Conservation (phyloP, 1,140 invertebrate genomes). For the Drosophila miranda region DNA sequence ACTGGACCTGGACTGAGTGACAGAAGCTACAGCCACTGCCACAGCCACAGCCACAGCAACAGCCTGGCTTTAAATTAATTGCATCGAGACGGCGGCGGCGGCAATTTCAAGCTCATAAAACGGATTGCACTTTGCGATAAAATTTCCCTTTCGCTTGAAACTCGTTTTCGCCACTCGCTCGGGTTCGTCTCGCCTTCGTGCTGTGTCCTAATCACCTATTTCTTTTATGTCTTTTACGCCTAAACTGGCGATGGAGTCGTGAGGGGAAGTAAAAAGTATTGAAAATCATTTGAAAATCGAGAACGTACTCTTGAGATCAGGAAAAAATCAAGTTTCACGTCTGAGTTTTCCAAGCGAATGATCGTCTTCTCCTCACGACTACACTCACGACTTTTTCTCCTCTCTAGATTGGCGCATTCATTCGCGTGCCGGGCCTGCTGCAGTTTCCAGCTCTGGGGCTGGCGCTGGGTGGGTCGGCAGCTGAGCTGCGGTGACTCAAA, state of each 20-base stretch:
- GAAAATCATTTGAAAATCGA: too few relatives aligned
- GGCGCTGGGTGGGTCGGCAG: constrained; percentile 14
- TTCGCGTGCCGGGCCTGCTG: constrained; percentile 35
- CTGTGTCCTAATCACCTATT: constrained; percentile 72
- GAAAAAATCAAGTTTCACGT: too few relatives aligned
- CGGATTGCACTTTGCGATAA: constrained; percentile 54
- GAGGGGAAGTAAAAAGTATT: not conserved
- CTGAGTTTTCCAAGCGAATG: too few relatives aligned
- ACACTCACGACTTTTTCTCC: not conserved
- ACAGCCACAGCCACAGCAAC: not conserved
- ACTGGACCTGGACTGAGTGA: constrained; percentile 10
- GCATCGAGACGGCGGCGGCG: constrained; percentile 43
- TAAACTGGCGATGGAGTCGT: constrained; percentile 6
- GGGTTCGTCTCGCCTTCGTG: not conserved
- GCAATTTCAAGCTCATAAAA: constrained; percentile 51
- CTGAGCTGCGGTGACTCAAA: constrained; percentile 12
- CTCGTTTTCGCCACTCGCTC: constrained; percentile 39
- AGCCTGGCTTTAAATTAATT: constrained; percentile 56
- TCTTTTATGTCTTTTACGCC: constrained; percentile 39
- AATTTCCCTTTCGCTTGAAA: constrained; percentile 74
- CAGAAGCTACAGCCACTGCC: constrained; percentile 7
- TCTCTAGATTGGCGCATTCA: not conserved
- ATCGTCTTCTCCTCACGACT: too few relatives aligned
- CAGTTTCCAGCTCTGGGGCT: constrained; percentile 20
- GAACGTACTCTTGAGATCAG: too few relatives aligned